phyloP scores from a whole-genome alignment of 2,888 invertebrate genomes.

The Marasmarcha lunaedactyla region DNA sequence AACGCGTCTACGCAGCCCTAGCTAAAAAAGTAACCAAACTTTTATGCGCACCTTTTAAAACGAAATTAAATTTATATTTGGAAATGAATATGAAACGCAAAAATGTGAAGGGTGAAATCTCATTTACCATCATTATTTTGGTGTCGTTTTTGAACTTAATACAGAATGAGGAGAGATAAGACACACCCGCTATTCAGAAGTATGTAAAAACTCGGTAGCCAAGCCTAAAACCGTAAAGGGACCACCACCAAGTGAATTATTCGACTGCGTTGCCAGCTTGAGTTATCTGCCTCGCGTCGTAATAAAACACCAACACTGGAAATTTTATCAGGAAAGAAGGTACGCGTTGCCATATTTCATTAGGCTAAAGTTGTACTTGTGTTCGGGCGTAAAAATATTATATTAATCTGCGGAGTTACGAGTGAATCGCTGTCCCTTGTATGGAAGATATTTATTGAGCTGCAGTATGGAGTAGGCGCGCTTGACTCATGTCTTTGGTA shows the following conservation, averaged over 20 bases:
- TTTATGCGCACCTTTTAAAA: too few relatives aligned
- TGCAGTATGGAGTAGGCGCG: slow-evolving; percentile 33
- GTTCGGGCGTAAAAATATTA: slow-evolving; percentile 54
- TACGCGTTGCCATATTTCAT: slow-evolving; percentile 63
- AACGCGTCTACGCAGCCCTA: too few relatives aligned
- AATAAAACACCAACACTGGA: slow-evolving; percentile 56
- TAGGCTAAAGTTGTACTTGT: slow-evolving; percentile 46
- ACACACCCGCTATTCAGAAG: slow-evolving; percentile 7
- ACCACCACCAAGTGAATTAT: slow-evolving; percentile 56
- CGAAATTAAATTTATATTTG: too few relatives aligned
- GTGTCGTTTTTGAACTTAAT: neutral
- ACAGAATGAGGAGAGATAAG: neutral
- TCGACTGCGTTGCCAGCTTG: slow-evolving; percentile 44
- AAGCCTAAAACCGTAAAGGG: slow-evolving; percentile 37
- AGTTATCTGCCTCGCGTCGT: slow-evolving; percentile 51
- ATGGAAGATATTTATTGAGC: slow-evolving; percentile 43
- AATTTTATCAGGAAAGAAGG: slow-evolving; percentile 59
- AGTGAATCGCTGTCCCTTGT: slow-evolving; percentile 44
- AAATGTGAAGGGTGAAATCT: too few relatives aligned
- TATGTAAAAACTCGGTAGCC: slow-evolving; percentile 43
- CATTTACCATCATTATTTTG: too few relatives aligned
- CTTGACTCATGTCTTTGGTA: slow-evolving; percentile 27
- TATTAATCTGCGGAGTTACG: slow-evolving; percentile 55
- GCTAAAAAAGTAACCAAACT: too few relatives aligned
- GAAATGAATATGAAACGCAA: too few relatives aligned